Conservation (phyloP, 2,888 invertebrate species). For the Eucera pruinosa region DNA sequence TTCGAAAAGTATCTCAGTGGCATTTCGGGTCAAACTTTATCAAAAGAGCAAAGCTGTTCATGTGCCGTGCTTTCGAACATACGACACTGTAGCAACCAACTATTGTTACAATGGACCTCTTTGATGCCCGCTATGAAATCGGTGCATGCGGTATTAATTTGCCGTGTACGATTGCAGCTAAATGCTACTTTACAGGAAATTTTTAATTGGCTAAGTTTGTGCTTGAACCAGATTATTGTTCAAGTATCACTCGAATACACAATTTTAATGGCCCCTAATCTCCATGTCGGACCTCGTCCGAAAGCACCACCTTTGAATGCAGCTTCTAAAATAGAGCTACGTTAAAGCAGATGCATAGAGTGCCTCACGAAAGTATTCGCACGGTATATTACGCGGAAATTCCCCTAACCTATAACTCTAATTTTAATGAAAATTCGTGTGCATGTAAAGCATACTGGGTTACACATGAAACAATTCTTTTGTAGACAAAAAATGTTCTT, state of each 20-base stretch:
- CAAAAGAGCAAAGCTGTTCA: background rate
- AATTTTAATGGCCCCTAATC: constrained; percentile 1
- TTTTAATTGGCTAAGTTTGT: constrained; percentile 4
- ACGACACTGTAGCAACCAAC: background rate
- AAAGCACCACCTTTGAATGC: background rate
- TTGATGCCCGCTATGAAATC: constrained; percentile 5
- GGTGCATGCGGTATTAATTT: background rate
- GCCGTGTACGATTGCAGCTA: background rate
- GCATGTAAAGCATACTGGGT: too few relatives aligned
- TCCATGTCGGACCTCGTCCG: background rate
- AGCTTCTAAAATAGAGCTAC: too few relatives aligned
- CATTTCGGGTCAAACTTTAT: background rate
- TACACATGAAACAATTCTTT: too few relatives aligned
- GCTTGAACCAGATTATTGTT: constrained; percentile 14
- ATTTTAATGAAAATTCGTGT: too few relatives aligned
- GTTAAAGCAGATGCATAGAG: too few relatives aligned
- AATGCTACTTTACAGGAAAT: background rate
- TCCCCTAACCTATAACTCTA: too few relatives aligned
- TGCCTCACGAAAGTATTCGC: too few relatives aligned
- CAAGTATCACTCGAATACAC: background rate
- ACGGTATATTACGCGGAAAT: too few relatives aligned
- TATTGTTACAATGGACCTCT: background rate
- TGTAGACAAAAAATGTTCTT: too few relatives aligned
- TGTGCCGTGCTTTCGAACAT: background rate
- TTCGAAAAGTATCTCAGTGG: background rate